Evolutionary conservation across 2,888 invertebrate genomes (phyloP).

Genomic region (Polydrusus cervinus): DNA sequence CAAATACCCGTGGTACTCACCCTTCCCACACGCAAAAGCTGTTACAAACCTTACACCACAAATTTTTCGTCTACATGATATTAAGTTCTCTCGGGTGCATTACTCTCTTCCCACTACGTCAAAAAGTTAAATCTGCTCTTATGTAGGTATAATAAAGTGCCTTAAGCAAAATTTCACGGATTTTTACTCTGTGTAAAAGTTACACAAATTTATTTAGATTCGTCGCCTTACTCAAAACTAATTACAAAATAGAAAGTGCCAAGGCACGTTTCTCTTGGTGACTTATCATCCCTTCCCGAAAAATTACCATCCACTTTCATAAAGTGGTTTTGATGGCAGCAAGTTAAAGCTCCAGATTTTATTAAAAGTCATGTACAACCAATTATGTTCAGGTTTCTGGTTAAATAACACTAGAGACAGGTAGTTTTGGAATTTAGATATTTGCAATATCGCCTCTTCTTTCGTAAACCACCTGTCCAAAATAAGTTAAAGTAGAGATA

Average conservation of each 20-base stretch:
- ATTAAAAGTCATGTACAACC: slow-evolving; percentile 23
- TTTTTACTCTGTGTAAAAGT: no score
- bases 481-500: neutral
- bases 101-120: no score
- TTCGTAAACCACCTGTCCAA: neutral
- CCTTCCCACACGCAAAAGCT: no score
- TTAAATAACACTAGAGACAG: slow-evolving; percentile 6
- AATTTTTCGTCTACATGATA: no score
- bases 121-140: no score
- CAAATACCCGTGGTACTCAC: no score
- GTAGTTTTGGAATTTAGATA: slow-evolving; percentile 6
- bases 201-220: no score
- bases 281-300: slow-evolving; percentile 20
- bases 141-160: no score
- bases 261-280: slow-evolving; percentile 13
- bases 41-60: no score
- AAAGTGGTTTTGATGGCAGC: slow-evolving; percentile 12
- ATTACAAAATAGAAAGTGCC: neutral
- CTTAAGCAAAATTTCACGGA: no score
- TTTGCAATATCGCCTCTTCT: neutral
- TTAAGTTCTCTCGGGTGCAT: no score
- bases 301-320: slow-evolving; percentile 14
- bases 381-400: slow-evolving; percentile 8
- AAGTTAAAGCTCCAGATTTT: slow-evolving; percentile 16
- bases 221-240: neutral